Percentiles rank a stretch among this genome's conserved stretches.
Conservation (phyloP, 2,888 invertebrate genomes). For the Macrosoma leucophasiata region DNA sequence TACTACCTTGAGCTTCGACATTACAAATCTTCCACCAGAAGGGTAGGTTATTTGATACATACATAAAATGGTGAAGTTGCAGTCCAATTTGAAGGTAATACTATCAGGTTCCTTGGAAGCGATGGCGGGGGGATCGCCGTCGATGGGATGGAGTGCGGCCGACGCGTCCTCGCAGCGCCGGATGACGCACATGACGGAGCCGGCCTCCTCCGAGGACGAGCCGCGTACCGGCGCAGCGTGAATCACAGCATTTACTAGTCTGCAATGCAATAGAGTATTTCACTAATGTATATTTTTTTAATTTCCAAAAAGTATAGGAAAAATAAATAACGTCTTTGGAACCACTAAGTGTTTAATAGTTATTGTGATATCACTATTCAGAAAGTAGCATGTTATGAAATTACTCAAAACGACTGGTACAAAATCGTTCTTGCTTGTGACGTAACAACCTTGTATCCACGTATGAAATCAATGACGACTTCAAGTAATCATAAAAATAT, state of each 20-base stretch:
- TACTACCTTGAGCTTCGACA: background rate
- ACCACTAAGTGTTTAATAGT: too few species aligned
- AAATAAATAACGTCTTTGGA: too few species aligned
- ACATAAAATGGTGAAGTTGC: conserved; percentile 87
- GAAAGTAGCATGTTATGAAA: too few species aligned
- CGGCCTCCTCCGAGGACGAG: conserved; percentile 73
- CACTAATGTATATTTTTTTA: conserved; percentile 9
- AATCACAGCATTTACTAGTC: conserved; percentile 81
- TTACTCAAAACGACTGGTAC: too few species aligned
- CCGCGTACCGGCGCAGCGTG: conserved; percentile 80
- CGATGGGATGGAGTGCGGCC: conserved; percentile 67
- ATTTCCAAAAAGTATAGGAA: conserved; percentile 2
- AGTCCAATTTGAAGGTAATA: conserved; percentile 94
- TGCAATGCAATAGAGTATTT: conserved; percentile 43
- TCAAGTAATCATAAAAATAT: too few species aligned
- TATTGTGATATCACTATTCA: too few species aligned
- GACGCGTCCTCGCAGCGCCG: conserved; percentile 78
- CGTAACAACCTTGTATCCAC: too few species aligned
- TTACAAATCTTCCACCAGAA: too few species aligned
- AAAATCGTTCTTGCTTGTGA: too few species aligned
- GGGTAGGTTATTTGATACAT: too few species aligned
- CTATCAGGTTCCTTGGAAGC: conserved; percentile 86
- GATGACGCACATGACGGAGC: conserved; percentile 78
- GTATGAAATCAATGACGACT: too few species aligned
- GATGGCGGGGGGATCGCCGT: conserved; percentile 73